Percentiles rank a stretch among this genome's conserved stretches.
phyloP scores from a whole-genome alignment of 2,113 vertebrate genomes.

The Tyrannus savana region DNA sequence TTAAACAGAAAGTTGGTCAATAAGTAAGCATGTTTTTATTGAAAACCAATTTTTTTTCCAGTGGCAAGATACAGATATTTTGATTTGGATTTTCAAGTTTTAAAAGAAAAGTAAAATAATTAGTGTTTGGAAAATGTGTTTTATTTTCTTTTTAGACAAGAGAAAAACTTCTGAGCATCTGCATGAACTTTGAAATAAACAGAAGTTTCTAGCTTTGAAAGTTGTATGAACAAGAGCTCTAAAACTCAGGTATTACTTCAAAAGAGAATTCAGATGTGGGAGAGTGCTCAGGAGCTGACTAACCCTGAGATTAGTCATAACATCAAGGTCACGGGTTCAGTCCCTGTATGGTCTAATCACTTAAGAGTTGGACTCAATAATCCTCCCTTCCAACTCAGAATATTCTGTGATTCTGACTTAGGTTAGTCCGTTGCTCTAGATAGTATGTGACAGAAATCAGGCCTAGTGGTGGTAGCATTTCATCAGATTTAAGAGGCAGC shows the following conservation, averaged over 20 bases:
- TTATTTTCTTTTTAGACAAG: not conserved
- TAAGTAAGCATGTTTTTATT: not conserved
- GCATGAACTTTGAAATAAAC: not conserved
- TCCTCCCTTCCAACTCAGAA: not conserved
- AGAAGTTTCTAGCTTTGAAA: not conserved
- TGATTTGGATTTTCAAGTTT: not conserved
- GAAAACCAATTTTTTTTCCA: not conserved
- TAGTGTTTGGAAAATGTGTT: not conserved
- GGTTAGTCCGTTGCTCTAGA: not conserved
- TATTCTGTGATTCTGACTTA: not conserved
- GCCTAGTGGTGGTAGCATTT: conserved; percentile 45
- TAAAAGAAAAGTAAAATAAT: not conserved
- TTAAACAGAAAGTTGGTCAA: not conserved
- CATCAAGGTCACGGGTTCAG: not conserved
- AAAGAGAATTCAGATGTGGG: not conserved
- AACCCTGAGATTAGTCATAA: not conserved
- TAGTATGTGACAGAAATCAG: not conserved
- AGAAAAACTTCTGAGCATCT: not conserved
- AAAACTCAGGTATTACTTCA: not conserved
- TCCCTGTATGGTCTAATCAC: not conserved
- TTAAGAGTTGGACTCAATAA: not conserved
- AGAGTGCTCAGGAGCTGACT: not conserved
- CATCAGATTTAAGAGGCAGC: conserved; percentile 27
- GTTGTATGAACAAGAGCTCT: not conserved
- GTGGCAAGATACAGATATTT: not conserved